phyloP scores from a whole-genome alignment of 2,113 vertebrate species.

The Plecturocebus donacophilus region DNA sequence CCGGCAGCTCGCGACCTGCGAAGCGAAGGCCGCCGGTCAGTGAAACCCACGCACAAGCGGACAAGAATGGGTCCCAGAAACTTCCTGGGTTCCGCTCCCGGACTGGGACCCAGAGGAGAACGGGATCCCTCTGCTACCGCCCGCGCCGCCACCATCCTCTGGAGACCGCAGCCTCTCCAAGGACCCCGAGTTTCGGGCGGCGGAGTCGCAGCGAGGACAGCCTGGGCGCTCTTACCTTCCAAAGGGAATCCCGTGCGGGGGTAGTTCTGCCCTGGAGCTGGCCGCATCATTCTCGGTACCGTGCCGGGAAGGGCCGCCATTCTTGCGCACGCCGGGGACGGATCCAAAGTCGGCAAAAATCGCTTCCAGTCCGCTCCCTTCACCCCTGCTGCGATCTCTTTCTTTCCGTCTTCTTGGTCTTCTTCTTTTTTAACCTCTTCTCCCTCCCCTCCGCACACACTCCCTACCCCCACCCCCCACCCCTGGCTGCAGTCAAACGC shows the following conservation, averaged over 20 bases:
- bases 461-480: slow-evolving; percentile 51
- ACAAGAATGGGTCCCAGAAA: not conserved
- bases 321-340: slow-evolving; percentile 58
- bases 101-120: not conserved
- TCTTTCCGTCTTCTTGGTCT: not conserved
- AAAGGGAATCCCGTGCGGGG: slow-evolving; percentile 96
- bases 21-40: not conserved
- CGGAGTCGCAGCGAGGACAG: not conserved
- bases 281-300: slow-evolving; percentile 97
- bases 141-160: not conserved
- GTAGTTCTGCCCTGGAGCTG: slow-evolving; percentile 96
- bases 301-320: slow-evolving; percentile 92
- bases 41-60: not conserved
- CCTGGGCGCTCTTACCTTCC: slow-evolving; percentile 91
- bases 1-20: not conserved
- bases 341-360: slow-evolving; percentile 41
- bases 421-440: not conserved
- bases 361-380: slow-evolving; percentile 44
- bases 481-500: slow-evolving; percentile 24
- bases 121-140: not conserved
- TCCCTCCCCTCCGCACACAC: slow-evolving; percentile 35
- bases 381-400: slow-evolving; percentile 63
- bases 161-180: not conserved
- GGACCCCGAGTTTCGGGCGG: not conserved
- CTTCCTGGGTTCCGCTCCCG: not conserved